Conservation (phyloP, 2,888 invertebrate genomes). For the Eristalis arbustorum region DNA sequence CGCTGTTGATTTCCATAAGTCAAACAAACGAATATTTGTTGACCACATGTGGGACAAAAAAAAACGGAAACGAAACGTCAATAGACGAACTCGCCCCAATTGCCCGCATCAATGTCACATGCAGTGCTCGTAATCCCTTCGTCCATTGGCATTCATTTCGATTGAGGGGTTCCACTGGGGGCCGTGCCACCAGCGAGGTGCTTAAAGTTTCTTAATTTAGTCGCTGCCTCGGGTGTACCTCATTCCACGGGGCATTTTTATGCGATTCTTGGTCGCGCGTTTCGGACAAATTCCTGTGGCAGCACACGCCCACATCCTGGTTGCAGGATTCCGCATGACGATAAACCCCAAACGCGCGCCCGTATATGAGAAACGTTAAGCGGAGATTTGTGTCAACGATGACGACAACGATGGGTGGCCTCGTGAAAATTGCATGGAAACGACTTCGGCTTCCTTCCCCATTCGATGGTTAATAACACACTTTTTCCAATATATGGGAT, state of each 20-base stretch:
- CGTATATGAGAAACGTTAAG: slow-evolving; percentile 11
- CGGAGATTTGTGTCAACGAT: slow-evolving; percentile 26
- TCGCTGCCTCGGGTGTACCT: neutral
- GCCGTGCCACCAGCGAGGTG: neutral
- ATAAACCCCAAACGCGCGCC: slow-evolving; percentile 17
- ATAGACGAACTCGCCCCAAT: neutral
- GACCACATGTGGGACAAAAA: neutral
- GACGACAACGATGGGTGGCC: neutral
- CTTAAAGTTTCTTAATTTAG: slow-evolving; percentile 20
- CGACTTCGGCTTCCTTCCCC: neutral
- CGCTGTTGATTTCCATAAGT: neutral
- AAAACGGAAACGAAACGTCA: neutral
- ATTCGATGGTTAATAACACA: slow-evolving; percentile 5
- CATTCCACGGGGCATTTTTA: neutral
- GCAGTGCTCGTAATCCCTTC: neutral
- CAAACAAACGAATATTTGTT: neutral
- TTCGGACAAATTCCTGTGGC: neutral
- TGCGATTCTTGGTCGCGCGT: neutral
- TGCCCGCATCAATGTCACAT: slow-evolving; percentile 15
- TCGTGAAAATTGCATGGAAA: slow-evolving; percentile 1
- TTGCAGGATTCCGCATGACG: neutral
- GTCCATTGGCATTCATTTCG: neutral
- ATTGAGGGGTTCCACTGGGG: neutral
- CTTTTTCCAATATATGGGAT: slow-evolving; percentile 26
- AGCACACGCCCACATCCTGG: neutral